Base-by-base conservation (phyloP, 2,797 vertebrate genomes). In the Enteromius viviparus region DNA sequence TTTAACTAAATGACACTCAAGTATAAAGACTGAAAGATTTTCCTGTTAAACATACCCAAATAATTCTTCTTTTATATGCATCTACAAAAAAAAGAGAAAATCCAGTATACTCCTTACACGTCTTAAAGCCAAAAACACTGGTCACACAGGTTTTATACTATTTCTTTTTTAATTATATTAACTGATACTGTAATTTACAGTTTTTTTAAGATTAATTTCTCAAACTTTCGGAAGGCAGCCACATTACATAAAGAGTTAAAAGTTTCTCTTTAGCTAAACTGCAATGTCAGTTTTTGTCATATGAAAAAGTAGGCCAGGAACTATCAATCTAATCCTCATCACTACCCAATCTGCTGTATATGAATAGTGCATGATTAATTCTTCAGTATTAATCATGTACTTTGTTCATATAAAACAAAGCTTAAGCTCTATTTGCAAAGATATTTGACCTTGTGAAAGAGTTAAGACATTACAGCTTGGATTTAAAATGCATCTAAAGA, bases 381-480 rank as follows among this genome's bases (percentile, higher is more conserved):
- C 93, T 95, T 96, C 45, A 89, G 92, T 94, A 95, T 95, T 96
- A 95, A 95, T 95, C 94, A 93, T 95, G 94, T 95, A 95, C 95
- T 95, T 96, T 94, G 94, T 95, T 95, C 94, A 94, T 94, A 95
- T 95, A 95, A 95, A 96, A 96, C 94, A 96, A 96, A 95, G 94
- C 94, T 94, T 95, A 95, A 94, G 93, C 93, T 93, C 93, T 94
- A 95, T 95, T 95, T 95, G 93, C 93, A 93, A 94, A 95, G 94
- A 95, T 95, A 95, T 94, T 94, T 95, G 94, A 95, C 94, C 94
- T 94, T 95, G 94, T 92, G 87, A n/a, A 88, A 94, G 95, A 96
- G 94, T 95, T 96, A 95, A 95, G 94, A 95, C 93, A 95, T 94
- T 94, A 94, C 93, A 86, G 94, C 93, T 93, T 94, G 93, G 94